phyloP scores from a whole-genome alignment of 1,140 invertebrate genomes.

The Sitobion miscanthi region DNA sequence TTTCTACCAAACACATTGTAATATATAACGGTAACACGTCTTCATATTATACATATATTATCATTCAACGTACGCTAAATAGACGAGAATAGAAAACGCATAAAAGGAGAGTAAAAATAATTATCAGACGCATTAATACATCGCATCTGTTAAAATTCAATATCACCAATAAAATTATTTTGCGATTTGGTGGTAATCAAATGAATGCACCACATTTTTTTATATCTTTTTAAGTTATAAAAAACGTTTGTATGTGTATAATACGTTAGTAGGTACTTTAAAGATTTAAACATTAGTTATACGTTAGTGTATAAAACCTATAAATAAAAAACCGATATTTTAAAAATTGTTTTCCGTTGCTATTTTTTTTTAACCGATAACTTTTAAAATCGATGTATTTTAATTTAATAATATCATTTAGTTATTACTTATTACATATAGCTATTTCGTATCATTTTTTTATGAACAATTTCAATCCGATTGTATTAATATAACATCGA shows the following conservation, averaged over 20 bases:
- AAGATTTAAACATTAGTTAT: background rate
- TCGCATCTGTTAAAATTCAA: background rate
- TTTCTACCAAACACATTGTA: background rate
- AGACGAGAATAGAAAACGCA: conserved; percentile 28
- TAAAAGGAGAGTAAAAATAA: conserved; percentile 1
- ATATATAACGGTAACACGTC: background rate
- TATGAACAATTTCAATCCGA: background rate
- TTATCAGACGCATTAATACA: background rate
- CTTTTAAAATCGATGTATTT: background rate
- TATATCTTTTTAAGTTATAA: too few relatives aligned
- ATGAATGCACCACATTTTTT: too few relatives aligned
- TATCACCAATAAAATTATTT: background rate
- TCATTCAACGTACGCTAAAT: background rate
- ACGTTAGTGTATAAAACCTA: background rate
- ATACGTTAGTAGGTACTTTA: background rate
- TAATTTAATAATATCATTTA: background rate
- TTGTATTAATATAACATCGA: background rate
- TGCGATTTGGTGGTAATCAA: background rate
- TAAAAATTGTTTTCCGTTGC: background rate
- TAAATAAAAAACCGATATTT: background rate
- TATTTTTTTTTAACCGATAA: background rate
- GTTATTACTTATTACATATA: background rate
- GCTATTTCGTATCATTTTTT: background rate
- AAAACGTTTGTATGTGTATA: background rate
- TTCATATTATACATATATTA: background rate